phyloP scores from a whole-genome alignment of 2,113 vertebrate species.

The Pomatorhinus ruficollis region DNA sequence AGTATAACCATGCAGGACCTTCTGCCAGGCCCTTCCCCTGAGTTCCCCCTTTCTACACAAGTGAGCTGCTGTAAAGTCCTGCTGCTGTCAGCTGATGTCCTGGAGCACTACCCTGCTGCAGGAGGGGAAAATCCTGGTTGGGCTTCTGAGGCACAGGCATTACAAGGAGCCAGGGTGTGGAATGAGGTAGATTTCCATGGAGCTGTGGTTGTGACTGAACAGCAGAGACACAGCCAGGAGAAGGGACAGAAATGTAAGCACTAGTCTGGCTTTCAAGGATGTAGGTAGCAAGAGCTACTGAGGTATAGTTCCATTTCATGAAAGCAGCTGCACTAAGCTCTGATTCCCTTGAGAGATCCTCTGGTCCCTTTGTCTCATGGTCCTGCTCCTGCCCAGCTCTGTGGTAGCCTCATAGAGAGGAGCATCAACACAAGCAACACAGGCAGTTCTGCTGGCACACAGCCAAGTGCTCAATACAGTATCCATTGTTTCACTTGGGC shows the following conservation, averaged over 20 bases:
- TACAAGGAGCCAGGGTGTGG: background rate
- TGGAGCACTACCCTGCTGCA: background rate
- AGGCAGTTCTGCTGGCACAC: background rate
- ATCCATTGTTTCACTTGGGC: background rate
- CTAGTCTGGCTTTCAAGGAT: background rate
- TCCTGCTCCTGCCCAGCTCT: background rate
- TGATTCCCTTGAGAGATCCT: background rate
- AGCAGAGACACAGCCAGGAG: background rate
- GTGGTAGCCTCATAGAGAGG: background rate
- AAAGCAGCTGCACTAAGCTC: background rate
- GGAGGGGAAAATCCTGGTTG: background rate
- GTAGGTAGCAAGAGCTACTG: background rate
- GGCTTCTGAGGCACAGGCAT: background rate
- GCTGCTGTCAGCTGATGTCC: background rate
- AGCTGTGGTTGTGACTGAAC: background rate
- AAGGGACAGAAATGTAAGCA: background rate
- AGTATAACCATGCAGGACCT: background rate
- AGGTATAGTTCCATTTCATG: background rate
- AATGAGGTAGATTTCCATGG: background rate
- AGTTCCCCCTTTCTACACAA: background rate
- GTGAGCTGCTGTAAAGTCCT: background rate
- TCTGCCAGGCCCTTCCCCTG: background rate
- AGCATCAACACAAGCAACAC: background rate
- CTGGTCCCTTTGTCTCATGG: background rate
- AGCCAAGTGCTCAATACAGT: background rate